A percentile compares a stretch with the other conserved stretches of the same genome.
phyloP scores from a whole-genome alignment of 2,888 invertebrate genomes.

The Bombyx huttoni region DNA sequence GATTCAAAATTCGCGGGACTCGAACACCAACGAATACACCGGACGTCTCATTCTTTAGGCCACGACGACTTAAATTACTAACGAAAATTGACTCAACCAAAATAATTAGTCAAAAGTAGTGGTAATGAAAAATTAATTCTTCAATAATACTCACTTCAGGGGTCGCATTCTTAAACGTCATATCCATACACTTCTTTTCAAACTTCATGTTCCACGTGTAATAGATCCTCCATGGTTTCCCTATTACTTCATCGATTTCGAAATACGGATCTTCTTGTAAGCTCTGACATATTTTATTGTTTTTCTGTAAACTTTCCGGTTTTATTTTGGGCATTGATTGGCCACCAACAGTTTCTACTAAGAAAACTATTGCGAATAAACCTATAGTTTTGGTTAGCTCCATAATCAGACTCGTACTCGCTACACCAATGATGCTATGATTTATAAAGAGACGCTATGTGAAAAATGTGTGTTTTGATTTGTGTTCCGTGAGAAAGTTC shows the following conservation, averaged over 20 bases:
- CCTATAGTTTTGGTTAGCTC: not conserved
- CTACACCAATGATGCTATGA: not conserved
- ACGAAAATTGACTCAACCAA: too few relatives aligned
- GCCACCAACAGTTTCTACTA: not conserved
- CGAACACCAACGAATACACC: too few relatives aligned
- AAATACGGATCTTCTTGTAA: slow-evolving; percentile 35
- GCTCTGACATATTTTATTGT: slow-evolving; percentile 20
- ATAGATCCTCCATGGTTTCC: slow-evolving; percentile 41
- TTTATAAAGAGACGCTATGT: slow-evolving; percentile 1
- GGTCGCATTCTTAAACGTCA: slow-evolving; percentile 35
- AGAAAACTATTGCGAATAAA: not conserved
- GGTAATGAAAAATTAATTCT: not conserved
- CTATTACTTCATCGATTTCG: slow-evolving; percentile 33
- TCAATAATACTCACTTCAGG: slow-evolving; percentile 18
- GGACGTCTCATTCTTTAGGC: too few relatives aligned
- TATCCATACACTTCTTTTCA: slow-evolving; percentile 33
- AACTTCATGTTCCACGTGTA: slow-evolving; percentile 44
- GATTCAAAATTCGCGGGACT: too few relatives aligned
- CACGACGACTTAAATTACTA: too few relatives aligned
- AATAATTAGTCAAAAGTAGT: too few relatives aligned
- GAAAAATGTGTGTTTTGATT: slow-evolving; percentile 1
- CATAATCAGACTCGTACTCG: not conserved
- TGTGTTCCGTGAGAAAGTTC: not conserved
- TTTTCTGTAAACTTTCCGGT: slow-evolving; percentile 6
- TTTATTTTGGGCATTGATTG: slow-evolving; percentile 2